Percentiles rank a stretch among this genome's conserved stretches.
Evolutionary conservation across 92 coral and sea anemone genomes (phyloP).

Genomic region (Epizoanthus illoricatus): DNA sequence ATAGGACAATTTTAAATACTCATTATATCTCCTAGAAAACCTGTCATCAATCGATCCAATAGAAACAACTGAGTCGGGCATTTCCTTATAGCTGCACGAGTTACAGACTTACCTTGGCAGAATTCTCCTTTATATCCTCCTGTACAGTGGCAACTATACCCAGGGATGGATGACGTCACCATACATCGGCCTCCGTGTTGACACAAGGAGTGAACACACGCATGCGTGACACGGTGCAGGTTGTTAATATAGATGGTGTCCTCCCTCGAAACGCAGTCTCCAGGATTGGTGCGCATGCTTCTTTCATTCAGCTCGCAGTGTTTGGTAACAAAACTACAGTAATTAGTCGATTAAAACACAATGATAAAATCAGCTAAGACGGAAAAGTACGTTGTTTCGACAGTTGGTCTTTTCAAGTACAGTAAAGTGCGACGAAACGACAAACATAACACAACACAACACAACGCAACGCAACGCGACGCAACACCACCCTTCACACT

Average conservation of each 20-base stretch:
- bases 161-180: neutral
- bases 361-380: neutral
- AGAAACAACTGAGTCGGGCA: too few species aligned
- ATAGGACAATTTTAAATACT: too few species aligned
- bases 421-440: too few species aligned
- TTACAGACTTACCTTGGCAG: constrained; percentile 23
- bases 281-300: constrained; percentile 10
- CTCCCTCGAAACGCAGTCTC: constrained; percentile 10
- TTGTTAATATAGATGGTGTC: constrained; percentile 21
- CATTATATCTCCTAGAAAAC: too few species aligned
- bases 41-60: too few species aligned
- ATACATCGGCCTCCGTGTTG: constrained; percentile 24
- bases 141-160: constrained; percentile 15
- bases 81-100: neutral
- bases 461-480: too few species aligned
- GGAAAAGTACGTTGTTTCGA: too few species aligned
- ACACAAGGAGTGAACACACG: constrained; percentile 24
- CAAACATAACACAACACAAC: too few species aligned
- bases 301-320: constrained; percentile 32
- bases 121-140: constrained; percentile 22
- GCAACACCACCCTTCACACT: too few species aligned
- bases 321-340: neutral
- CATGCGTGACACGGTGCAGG: constrained; percentile 15
- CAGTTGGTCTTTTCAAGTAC: too few species aligned
- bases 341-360: neutral